Conservation (phyloP, 2,797 vertebrate genomes). For the Huso huso region DNA sequence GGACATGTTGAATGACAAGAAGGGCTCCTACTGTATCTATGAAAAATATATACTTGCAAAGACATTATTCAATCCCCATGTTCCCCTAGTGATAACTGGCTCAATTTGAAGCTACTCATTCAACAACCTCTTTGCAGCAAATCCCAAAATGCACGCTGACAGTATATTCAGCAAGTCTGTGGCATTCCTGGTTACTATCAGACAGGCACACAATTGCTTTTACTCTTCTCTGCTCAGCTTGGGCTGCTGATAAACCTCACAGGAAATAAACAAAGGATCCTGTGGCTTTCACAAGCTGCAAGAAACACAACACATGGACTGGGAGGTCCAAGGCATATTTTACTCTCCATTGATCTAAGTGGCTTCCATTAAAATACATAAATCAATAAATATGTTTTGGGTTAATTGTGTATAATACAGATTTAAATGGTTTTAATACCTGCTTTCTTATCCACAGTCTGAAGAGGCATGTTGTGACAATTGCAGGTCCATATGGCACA, state of each 20-base stretch:
- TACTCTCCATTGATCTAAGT: too few species aligned
- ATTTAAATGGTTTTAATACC: too few species aligned
- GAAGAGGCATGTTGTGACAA: too few species aligned
- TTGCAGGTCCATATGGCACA: too few species aligned
- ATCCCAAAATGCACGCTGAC: slow-evolving; percentile 34
- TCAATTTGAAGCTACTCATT: slow-evolving; percentile 49
- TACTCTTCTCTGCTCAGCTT: slow-evolving; percentile 17
- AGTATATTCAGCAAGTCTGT: slow-evolving; percentile 40
- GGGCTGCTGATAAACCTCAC: slow-evolving; percentile 21
- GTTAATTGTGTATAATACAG: too few species aligned
- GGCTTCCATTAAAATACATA: too few species aligned
- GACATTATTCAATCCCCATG: slow-evolving; percentile 34
- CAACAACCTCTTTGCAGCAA: slow-evolving; percentile 39
- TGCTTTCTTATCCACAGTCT: too few species aligned
- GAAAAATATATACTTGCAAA: slow-evolving; percentile 31
- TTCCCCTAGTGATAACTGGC: slow-evolving; percentile 36
- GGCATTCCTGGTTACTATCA: slow-evolving; percentile 36
- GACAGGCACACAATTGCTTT: slow-evolving; percentile 25
- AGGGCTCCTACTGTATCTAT: neutral
- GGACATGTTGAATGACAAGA: neutral
- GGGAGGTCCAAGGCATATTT: too few species aligned
- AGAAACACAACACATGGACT: too few species aligned
- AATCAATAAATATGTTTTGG: too few species aligned
- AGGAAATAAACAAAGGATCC: slow-evolving; percentile 22
- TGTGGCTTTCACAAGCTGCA: too few species aligned